Evolutionary conservation across 2,797 vertebrate genomes (phyloP).

Genomic region (Taeniopygia guttata): DNA sequence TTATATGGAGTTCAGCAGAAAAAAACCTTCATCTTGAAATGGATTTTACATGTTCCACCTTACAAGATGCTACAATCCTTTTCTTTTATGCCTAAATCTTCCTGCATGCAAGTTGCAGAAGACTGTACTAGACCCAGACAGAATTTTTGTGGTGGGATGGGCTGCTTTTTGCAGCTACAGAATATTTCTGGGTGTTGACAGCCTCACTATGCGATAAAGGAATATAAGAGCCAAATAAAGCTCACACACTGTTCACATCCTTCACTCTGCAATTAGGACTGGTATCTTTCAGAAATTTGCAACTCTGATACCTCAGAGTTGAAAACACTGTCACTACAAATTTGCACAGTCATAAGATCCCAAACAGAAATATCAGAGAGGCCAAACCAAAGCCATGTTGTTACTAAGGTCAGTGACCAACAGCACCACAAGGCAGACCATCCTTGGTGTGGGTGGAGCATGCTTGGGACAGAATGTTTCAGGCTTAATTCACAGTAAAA

Average conservation of each 20-base stretch:
- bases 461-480: neutral
- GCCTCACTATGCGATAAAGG: neutral
- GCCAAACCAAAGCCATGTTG: neutral
- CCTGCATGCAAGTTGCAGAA: neutral
- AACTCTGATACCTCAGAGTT: neutral
- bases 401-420: neutral
- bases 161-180: neutral
- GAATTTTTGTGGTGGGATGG: neutral
- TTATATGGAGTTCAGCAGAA: neutral
- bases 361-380: neutral
- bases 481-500: neutral
- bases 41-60: neutral
- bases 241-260: neutral
- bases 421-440: rapidly evolving
- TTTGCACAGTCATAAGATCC: neutral
- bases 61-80: neutral
- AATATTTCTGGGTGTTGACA: neutral
- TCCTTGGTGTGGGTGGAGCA: neutral
- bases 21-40: neutral
- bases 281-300: neutral
- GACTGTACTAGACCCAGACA: neutral
- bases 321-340: neutral
- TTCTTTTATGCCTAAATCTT: neutral
- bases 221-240: neutral
- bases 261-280: neutral